A percentile compares a stretch with the other conserved stretches of the same genome.
Evolutionary conservation across 2,113 vertebrate species (phyloP).

Genomic region (Apodemus sylvaticus): DNA sequence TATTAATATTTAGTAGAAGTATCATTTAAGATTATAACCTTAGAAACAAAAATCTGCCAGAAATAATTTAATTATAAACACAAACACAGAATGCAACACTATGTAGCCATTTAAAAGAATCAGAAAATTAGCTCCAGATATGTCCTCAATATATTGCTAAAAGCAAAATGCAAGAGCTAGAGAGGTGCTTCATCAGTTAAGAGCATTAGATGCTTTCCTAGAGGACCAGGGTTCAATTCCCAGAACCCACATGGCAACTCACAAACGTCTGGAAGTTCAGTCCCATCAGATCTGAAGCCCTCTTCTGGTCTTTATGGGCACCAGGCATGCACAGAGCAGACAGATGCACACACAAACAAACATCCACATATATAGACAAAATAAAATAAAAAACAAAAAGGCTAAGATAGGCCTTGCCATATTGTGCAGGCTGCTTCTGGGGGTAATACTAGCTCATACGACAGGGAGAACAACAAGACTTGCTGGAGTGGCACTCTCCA

Average conservation of each 20-base stretch:
- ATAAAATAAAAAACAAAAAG: background rate
- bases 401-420: background rate
- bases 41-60: background rate
- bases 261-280: background rate
- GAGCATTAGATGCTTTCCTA: background rate
- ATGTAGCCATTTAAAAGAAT: background rate
- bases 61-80: constrained; percentile 3
- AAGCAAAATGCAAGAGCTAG: background rate
- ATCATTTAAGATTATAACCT: background rate
- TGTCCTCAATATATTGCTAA: background rate
- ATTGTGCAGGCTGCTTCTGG: background rate
- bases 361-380: background rate
- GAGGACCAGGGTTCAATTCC: background rate
- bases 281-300: background rate
- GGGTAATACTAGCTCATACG: background rate
- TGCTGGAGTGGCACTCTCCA: background rate
- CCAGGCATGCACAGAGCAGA: background rate
- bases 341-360: background rate
- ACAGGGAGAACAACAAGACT: background rate
- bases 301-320: background rate
- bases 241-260: background rate
- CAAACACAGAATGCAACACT: background rate
- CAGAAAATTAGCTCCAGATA: background rate
- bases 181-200: background rate
- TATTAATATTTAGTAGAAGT: background rate